Evolutionary conservation across 2,888 invertebrate genomes (phyloP), one percentile per base, ranked within the genome.

Genomic region (Balanococcus diminutus): DNA sequence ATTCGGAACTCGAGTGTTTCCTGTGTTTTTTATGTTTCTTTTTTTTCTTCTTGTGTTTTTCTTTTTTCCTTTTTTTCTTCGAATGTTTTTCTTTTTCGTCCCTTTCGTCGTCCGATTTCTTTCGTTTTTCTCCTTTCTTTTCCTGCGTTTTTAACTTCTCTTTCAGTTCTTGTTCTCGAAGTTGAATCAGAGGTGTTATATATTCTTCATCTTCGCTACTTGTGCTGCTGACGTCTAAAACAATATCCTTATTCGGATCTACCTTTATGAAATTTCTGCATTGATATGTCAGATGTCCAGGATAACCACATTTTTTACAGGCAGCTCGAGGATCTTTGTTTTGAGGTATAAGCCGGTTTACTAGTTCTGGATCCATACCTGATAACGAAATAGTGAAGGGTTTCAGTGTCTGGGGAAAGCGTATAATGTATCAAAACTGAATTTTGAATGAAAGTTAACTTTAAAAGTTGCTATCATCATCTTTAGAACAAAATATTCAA

Each of bases 261-360:
- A 97, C 87, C 88, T 97, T 96, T 86, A 98, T 94, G 90, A 98
- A 98, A 90, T 98, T 98, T 88, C 98, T 92, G 89, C 98, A 98
- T 90, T 98, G 98, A 90, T 95, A 98, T 16, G 98, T 98, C 88
- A 98, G 92, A 90, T 98, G 98, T 0, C 98, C 98, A 87, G 96
- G 96, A 91, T 98, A 98, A 88, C 98, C 98, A 91, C 98, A 98
- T 91, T 97, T 97, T 90, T 96, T 96, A 90, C 98, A 98, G 0
- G 97, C 96, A 25, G 96, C 95, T 79, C 96, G 91, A 9, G 61
- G 25, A 25, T 84, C 84, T 67, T 67, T 84, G 25, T 84, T 84
- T 72, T 84, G 84, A 1, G 84, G 72, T 32, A 67, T 67, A 14
- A 84, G 42, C 25, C 84, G 84, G 61, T 39, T 72, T 2, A 72